Conservation (phyloP, 2,888 invertebrate species). For the Tenthredo distinguenda region DNA sequence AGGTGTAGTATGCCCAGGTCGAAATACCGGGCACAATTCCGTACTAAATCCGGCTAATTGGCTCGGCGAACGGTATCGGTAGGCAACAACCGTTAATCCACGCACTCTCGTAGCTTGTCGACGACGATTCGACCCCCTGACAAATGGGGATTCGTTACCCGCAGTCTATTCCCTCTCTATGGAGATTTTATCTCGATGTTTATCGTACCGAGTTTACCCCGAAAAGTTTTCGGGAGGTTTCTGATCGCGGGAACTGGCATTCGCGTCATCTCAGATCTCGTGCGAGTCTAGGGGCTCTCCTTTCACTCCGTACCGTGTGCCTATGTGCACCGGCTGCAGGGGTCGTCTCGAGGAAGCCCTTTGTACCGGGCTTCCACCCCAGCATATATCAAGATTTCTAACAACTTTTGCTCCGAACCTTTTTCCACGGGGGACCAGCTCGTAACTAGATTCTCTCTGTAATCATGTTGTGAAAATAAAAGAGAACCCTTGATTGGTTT, state of each 20-base stretch:
- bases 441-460: slow-evolving; percentile 49
- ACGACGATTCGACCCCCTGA: slow-evolving; percentile 22
- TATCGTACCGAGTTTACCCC: background rate
- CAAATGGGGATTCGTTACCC: slow-evolving; percentile 1
- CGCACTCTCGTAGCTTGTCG: slow-evolving; percentile 33
- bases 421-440: slow-evolving; percentile 45
- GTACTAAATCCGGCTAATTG: slow-evolving; percentile 62
- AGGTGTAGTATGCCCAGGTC: slow-evolving; percentile 40
- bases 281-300: background rate
- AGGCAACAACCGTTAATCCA: slow-evolving; percentile 35
- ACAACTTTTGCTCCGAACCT: slow-evolving; percentile 46
- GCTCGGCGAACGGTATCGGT: slow-evolving; percentile 21
- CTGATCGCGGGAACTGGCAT: background rate
- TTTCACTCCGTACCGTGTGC: background rate
- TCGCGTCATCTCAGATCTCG: background rate
- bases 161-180: background rate
- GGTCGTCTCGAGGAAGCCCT: background rate
- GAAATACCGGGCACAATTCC: slow-evolving; percentile 42
- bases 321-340: slow-evolving; percentile 35
- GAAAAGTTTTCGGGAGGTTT: background rate
- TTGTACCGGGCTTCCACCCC: background rate
- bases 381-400: slow-evolving; percentile 49
- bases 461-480: slow-evolving; percentile 50
- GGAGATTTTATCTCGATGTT: slow-evolving; percentile 1
- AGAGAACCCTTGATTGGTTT: slow-evolving; percentile 47